Evolutionary conservation across 2,113 vertebrate genomes (phyloP).

Genomic region (Regulus satrapa): DNA sequence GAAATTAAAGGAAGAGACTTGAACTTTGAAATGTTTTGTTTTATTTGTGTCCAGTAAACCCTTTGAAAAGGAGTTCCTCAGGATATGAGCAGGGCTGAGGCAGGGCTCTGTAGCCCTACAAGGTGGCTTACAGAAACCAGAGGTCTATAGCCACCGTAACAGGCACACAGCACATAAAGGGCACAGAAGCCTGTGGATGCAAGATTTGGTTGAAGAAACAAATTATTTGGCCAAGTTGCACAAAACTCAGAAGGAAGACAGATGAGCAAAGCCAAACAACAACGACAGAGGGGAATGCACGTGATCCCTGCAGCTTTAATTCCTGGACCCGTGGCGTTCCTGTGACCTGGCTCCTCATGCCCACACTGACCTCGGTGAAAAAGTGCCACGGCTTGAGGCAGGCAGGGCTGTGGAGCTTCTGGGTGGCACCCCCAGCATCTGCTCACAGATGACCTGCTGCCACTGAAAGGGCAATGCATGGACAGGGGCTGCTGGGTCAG

Average conservation of each 20-base stretch:
- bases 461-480: not conserved
- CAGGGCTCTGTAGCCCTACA: not conserved
- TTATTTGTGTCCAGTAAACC: not conserved
- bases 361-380: not conserved
- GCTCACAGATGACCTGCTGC: not conserved
- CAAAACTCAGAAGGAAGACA: not conserved
- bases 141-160: not conserved
- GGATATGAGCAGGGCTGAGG: not conserved
- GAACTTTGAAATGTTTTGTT: not conserved
- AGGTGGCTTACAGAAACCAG: not conserved
- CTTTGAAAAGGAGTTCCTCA: not conserved
- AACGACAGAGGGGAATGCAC: fast-evolving
- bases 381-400: not conserved
- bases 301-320: fast-evolving
- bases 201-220: not conserved
- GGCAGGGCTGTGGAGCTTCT: not conserved
- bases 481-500: not conserved
- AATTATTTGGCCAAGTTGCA: not conserved
- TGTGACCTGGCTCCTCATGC: not conserved
- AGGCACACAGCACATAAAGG: not conserved
- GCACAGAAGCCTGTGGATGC: not conserved
- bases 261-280: not conserved
- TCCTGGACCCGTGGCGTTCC: not conserved
- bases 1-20: not conserved
- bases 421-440: not conserved